These are phyloP conservation scores for Tillus elongatus DNA, from an alignment of 2,888 invertebrate genomes.

Conservation along the genomic window DNA sequence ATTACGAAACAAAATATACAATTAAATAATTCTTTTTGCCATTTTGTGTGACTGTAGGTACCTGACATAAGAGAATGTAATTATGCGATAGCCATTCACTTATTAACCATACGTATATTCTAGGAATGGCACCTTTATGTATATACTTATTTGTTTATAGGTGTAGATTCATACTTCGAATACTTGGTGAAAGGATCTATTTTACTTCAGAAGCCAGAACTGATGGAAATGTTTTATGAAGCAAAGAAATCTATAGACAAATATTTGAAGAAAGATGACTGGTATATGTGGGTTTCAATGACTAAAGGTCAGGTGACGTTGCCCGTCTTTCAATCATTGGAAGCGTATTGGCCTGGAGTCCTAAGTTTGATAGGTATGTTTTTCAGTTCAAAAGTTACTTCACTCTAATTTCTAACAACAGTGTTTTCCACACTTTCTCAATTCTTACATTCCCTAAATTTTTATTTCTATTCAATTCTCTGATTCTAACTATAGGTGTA, in stretches of 20 bases:
- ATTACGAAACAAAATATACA: no score
- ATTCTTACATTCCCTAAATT: not conserved
- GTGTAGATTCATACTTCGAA: constrained; percentile 96
- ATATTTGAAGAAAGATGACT: constrained; percentile 87
- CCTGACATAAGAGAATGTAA: no score
- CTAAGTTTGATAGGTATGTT: constrained; percentile 65
- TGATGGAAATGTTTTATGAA: constrained; percentile 85
- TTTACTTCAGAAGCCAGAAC: constrained; percentile 78
- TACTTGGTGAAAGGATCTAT: constrained; percentile 95
- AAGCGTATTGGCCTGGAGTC: constrained; percentile 98
- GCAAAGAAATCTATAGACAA: constrained; percentile 69
- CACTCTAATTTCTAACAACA: not conserved
- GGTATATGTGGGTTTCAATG: constrained; percentile 99
- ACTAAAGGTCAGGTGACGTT: constrained; percentile 87
- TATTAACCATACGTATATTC: no score
- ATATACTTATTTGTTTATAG: no score
- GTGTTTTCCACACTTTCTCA: not conserved
- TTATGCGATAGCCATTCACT: no score
- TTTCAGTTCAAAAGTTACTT: constrained; percentile 7
- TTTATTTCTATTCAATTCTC: no score
- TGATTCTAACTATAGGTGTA: no score
- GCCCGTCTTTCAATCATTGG: constrained; percentile 96
- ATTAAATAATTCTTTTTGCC: no score
- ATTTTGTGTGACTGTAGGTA: no score
- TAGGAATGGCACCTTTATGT: no score